Conservation (phyloP, 2,113 vertebrate genomes). For the Oceanodroma tethys region DNA sequence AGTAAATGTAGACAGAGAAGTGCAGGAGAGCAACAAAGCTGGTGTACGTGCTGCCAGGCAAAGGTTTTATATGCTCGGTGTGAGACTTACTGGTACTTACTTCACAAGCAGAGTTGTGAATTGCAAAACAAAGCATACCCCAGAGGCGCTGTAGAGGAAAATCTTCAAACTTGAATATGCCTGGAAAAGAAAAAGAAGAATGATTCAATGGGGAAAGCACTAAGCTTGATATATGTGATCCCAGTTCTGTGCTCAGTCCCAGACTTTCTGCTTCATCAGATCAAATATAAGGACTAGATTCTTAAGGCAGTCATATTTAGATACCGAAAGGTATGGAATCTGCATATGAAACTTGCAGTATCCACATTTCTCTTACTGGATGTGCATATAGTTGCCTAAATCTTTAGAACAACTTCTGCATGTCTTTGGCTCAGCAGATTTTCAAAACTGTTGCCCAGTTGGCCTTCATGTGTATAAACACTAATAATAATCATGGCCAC, state of each 20-base stretch:
- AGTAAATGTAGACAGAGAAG: not conserved
- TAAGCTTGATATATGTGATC: not conserved
- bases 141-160: not conserved
- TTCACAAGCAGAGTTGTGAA: conserved; percentile 38
- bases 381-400: not conserved
- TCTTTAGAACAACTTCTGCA: not conserved
- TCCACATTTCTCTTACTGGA: not conserved
- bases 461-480: not conserved
- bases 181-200: not conserved
- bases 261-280: not conserved
- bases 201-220: not conserved
- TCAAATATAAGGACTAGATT: not conserved
- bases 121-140: conserved; percentile 41
- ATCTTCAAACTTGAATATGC: not conserved
- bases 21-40: conserved; percentile 13
- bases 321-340: not conserved
- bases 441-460: not conserved
- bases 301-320: not conserved
- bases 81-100: conserved; percentile 39
- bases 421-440: not conserved
- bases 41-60: not conserved
- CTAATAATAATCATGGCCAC: not conserved
- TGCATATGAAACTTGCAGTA: not conserved
- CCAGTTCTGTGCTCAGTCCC: not conserved
- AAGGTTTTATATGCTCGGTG: not conserved